These are phyloP conservation scores for Coryphaenoides rupestris DNA, from an alignment of 2,113 vertebrate species.

Conservation along the genomic window DNA sequence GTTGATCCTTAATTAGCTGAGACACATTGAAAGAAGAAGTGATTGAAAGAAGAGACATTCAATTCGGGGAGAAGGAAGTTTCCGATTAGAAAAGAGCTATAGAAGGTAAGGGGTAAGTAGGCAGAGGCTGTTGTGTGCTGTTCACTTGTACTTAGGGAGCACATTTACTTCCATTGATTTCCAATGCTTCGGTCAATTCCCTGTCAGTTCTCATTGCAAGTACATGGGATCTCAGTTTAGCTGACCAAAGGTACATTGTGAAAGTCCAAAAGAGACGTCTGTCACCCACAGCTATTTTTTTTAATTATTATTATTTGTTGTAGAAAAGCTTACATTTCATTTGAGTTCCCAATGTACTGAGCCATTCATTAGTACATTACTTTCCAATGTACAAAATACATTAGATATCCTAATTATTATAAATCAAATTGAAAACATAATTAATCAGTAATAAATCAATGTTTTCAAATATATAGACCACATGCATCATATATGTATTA, in stretches of 20 bases:
- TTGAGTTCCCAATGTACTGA: constrained; percentile 34
- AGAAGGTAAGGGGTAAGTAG: constrained; percentile 67
- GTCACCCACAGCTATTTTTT: constrained; percentile 34
- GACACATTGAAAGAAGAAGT: constrained; percentile 22
- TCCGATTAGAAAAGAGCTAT: constrained; percentile 18
- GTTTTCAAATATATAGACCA: no score
- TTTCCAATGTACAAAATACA: no score
- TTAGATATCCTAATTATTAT: no score
- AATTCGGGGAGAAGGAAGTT: constrained; percentile 53
- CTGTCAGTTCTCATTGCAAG: constrained; percentile 98
- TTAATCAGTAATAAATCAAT: no score
- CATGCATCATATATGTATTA: no score
- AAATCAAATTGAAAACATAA: no score
- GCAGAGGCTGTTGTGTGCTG: constrained; percentile 89
- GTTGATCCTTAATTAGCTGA: neutral
- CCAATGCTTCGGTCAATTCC: constrained; percentile 97
- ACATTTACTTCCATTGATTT: constrained; percentile 99
- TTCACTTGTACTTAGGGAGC: constrained; percentile 99
- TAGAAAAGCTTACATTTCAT: no score
- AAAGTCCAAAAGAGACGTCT: constrained; percentile 62
- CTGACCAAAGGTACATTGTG: constrained; percentile 77
- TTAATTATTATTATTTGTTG: constrained; percentile 1
- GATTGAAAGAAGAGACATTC: constrained; percentile 64
- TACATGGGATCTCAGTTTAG: constrained; percentile 95
- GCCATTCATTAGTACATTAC: constrained; percentile 33